phyloP scores from a whole-genome alignment of 2,797 vertebrate genomes.

The Oryzias dopingdopingensis region DNA sequence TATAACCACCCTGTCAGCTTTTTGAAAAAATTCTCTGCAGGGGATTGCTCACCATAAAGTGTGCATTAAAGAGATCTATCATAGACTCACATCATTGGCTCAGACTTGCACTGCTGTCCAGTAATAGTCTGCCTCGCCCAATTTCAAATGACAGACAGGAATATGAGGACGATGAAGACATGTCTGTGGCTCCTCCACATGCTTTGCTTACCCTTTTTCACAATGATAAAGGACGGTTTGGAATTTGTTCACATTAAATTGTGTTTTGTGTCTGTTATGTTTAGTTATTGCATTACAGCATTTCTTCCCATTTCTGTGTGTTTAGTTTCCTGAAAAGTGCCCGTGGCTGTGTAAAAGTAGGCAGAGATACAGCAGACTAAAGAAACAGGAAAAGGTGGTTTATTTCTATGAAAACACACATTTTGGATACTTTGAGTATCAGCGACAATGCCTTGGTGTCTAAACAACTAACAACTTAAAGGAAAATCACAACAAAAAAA shows the following conservation, averaged over 20 bases:
- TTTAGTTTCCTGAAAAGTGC: too few species aligned
- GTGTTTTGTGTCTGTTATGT: conserved; percentile 27
- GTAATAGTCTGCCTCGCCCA: conserved; percentile 64
- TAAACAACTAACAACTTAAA: too few species aligned
- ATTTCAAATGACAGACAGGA: conserved; percentile 65
- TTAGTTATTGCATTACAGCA: conserved; percentile 40
- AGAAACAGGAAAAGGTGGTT: too few species aligned
- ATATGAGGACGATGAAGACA: conserved; percentile 59
- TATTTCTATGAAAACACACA: too few species aligned
- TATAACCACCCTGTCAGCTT: conserved; percentile 66
- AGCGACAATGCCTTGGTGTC: too few species aligned
- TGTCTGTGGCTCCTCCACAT: conserved; percentile 21
- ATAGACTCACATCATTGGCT: conserved; percentile 54
- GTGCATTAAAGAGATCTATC: conserved; percentile 70
- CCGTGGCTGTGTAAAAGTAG: too few species aligned
- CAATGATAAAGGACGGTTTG: conserved; percentile 39
- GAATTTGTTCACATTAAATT: conserved; percentile 38
- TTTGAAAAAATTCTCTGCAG: conserved; percentile 53
- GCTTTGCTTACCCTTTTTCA: conserved; percentile 33
- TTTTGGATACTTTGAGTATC: too few species aligned
- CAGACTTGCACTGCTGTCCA: conserved; percentile 56
- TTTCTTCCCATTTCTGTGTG: not conserved
- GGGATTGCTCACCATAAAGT: conserved; percentile 65
- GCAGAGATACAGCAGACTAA: too few species aligned
- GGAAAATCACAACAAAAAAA: too few species aligned